These are phyloP conservation scores for Zhuqinia jingwanae DNA, from an alignment of 2,888 invertebrate species.

Conservation along the genomic window DNA sequence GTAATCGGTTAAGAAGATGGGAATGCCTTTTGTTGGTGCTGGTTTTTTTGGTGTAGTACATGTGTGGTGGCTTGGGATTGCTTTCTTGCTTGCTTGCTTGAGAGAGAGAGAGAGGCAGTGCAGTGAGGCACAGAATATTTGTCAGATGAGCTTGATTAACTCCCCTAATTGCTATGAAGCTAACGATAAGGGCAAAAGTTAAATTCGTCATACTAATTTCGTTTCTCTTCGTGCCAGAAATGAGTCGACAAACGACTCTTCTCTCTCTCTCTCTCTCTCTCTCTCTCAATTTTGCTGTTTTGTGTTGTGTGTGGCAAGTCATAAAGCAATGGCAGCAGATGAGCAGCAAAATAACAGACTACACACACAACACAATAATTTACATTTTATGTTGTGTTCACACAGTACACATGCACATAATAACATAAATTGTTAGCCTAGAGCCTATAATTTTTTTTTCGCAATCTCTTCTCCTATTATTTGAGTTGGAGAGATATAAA, in stretches of 20 bases:
- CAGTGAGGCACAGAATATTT: slow-evolving; percentile 56
- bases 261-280: slow-evolving; percentile 7
- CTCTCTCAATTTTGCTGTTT: neutral
- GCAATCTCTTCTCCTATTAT: slow-evolving; percentile 32
- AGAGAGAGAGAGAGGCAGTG: no score
- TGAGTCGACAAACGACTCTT: slow-evolving; percentile 65
- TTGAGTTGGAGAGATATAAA: no score
- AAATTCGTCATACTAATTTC: slow-evolving; percentile 72
- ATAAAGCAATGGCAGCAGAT: no score
- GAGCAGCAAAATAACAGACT: neutral
- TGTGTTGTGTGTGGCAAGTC: slow-evolving; percentile 2
- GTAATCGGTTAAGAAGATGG: slow-evolving; percentile 14
- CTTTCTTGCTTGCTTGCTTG: neutral
- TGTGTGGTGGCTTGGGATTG: slow-evolving; percentile 42
- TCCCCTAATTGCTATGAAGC: slow-evolving; percentile 73
- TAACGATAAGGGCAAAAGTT: slow-evolving; percentile 72
- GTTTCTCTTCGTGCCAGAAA: slow-evolving; percentile 67
- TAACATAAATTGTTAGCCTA: no score
- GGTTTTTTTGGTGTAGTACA: no score
- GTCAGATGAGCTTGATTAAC: slow-evolving; percentile 74
- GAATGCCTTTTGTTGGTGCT: slow-evolving; percentile 45
- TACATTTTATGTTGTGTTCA: slow-evolving; percentile 15
- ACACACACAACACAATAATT: slow-evolving; percentile 57
- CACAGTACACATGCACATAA: no score
- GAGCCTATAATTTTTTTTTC: slow-evolving; percentile 37